Conservation (phyloP, 2,797 vertebrate species). For the Falco columbarius region DNA sequence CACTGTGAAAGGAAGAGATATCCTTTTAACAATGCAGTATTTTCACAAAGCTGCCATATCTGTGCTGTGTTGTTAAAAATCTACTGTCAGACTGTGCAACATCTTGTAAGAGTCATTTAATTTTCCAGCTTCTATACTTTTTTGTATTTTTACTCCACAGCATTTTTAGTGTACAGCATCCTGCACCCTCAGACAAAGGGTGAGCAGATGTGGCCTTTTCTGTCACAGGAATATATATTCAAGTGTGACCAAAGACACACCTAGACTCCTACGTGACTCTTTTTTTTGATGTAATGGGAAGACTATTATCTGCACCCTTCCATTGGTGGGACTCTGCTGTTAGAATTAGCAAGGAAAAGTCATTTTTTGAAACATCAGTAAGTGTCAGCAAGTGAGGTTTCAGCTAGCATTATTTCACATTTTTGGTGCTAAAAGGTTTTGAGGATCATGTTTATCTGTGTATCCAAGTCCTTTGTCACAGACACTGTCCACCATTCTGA, state of each 20-base stretch:
- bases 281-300: not conserved
- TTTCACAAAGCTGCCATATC: constrained; percentile 16
- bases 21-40: not conserved
- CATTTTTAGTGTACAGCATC: not conserved
- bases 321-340: not conserved
- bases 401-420: not conserved
- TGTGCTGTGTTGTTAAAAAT: not conserved
- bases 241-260: not conserved
- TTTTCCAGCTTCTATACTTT: not conserved
- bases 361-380: not conserved
- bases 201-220: not conserved
- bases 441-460: not conserved
- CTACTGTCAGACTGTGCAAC: not conserved
- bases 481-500: constrained; percentile 14
- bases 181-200: not conserved
- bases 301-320: not conserved
- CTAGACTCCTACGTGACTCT: not conserved
- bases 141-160: not conserved
- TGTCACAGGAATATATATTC: not conserved
- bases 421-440: not conserved
- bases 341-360: not conserved
- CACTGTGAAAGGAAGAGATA: not conserved
- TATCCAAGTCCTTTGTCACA: not conserved
- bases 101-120: not conserved
- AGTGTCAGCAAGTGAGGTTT: not conserved